phyloP scores from a whole-genome alignment of 2,797 vertebrate genomes.

The Premnoplex brunnescens region DNA sequence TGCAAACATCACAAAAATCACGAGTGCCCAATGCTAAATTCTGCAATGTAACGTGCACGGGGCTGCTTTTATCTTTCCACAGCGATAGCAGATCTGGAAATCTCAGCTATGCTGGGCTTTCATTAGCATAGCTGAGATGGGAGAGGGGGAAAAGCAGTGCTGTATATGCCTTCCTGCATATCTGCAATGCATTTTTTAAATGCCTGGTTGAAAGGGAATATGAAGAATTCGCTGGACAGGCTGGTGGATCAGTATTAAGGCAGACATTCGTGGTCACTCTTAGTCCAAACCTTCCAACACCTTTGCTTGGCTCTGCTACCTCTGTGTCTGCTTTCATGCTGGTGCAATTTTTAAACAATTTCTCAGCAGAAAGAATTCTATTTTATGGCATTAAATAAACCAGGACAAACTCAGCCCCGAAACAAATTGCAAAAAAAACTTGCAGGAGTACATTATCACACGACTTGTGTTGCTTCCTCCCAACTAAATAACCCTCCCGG shows the following conservation, averaged over 20 bases:
- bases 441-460: conserved; percentile 66
- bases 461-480: conserved; percentile 70
- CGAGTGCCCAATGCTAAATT: not conserved
- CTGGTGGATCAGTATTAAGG: not conserved
- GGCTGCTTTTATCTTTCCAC: not conserved
- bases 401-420: not conserved
- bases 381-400: conserved; percentile 36
- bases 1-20: not conserved
- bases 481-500: conserved; percentile 23
- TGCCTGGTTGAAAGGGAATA: conserved; percentile 49
- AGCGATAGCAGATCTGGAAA: not conserved
- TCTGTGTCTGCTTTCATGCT: rapidly evolving
- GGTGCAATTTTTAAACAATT: not conserved
- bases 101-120: conserved; percentile 19
- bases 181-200: conserved; percentile 55
- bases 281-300: not conserved
- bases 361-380: not conserved
- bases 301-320: not conserved
- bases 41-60: rapidly evolving
- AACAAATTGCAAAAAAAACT: not conserved
- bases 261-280: not conserved
- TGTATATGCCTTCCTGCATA: conserved; percentile 22
- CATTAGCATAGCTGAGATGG: conserved; percentile 9
- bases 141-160: not conserved
- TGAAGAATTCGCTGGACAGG: not conserved